Conservation (phyloP, 2,888 invertebrate species). For the Spilarctia lutea region DNA sequence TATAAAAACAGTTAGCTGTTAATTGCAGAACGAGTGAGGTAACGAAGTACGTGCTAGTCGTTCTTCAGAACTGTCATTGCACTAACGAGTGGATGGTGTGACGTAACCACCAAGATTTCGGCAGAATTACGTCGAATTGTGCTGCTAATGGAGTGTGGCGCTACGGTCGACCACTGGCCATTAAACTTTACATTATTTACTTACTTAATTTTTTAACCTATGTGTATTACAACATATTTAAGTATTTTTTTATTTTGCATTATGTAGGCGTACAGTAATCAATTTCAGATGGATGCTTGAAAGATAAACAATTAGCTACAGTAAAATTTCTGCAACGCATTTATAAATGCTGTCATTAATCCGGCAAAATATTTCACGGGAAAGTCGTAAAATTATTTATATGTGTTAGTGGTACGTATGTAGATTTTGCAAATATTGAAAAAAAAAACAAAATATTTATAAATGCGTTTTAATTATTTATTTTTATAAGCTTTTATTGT, state of each 20-base stretch:
- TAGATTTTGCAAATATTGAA: background rate
- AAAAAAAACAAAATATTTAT: background rate
- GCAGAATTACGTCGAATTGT: slow-evolving; percentile 75
- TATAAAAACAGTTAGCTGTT: slow-evolving; percentile 56
- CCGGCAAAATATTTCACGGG: background rate
- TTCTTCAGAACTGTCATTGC: slow-evolving; percentile 59
- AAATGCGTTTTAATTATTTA: background rate
- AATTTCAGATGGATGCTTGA: slow-evolving; percentile 18
- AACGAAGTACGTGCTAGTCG: slow-evolving; percentile 66
- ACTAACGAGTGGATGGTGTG: slow-evolving; percentile 67
- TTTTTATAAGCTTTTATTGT: background rate
- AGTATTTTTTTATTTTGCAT: slow-evolving; percentile 28
- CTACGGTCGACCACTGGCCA: slow-evolving; percentile 47
- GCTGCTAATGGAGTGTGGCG: slow-evolving; percentile 74
- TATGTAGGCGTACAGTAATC: slow-evolving; percentile 18
- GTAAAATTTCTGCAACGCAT: slow-evolving; percentile 7
- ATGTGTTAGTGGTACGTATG: background rate
- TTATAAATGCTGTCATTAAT: background rate
- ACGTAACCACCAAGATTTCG: slow-evolving; percentile 74
- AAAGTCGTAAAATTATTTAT: background rate
- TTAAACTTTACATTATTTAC: slow-evolving; percentile 46
- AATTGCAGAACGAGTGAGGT: slow-evolving; percentile 66
- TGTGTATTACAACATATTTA: slow-evolving; percentile 37
- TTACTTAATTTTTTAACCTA: slow-evolving; percentile 43
- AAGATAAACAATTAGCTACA: slow-evolving; percentile 11